A percentile compares a stretch with the other conserved stretches of the same genome.
phyloP scores from a whole-genome alignment of 2,797 vertebrate species.

The Perdix hodgsoniae region DNA sequence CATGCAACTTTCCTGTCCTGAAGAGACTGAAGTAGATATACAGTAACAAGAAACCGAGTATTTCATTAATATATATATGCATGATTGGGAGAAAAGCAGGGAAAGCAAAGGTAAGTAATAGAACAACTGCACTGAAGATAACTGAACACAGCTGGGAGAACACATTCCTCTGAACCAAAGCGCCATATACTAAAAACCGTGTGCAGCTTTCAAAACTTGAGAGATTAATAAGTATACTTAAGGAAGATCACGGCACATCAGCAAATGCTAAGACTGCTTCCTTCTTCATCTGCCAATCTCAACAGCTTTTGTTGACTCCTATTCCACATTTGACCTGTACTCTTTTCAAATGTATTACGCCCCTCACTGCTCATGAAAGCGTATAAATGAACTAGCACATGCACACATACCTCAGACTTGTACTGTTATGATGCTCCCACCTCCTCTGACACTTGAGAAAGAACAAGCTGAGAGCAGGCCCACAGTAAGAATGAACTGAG shows the following conservation, averaged over 20 bases:
- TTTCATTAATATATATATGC: neutral
- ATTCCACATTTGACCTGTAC: neutral
- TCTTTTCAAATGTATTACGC: neutral
- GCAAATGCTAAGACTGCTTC: conserved; percentile 4
- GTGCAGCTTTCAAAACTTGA: neutral
- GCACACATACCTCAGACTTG: neutral
- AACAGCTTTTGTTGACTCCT: neutral
- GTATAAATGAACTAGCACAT: neutral
- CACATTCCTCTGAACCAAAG: neutral
- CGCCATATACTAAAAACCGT: neutral
- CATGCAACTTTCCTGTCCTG: neutral
- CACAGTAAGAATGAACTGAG: neutral
- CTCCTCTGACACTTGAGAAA: neutral
- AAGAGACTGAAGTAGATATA: neutral
- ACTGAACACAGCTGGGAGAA: neutral
- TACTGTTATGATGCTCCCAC: neutral
- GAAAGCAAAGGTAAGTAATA: neutral
- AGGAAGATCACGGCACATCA: conserved; percentile 21
- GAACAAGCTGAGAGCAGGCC: neutral
- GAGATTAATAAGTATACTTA: neutral
- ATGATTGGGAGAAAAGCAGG: neutral
- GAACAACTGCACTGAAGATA: neutral
- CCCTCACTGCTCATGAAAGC: neutral
- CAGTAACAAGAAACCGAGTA: neutral
- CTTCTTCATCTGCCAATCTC: neutral